Conservation (phyloP, 2,113 vertebrate genomes). For the Notothenia rossii region DNA sequence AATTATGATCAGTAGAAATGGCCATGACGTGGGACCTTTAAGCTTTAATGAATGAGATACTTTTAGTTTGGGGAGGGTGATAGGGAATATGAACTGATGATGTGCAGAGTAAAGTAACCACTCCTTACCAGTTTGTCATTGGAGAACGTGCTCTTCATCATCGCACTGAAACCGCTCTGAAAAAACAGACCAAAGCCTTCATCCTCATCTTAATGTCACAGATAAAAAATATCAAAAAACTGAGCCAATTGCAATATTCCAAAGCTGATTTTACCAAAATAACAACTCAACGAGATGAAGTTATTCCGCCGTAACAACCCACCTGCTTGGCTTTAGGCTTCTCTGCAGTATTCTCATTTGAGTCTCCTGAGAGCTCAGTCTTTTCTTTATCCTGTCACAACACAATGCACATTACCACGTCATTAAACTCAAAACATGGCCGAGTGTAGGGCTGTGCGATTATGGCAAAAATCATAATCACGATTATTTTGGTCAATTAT, state of each 20-base stretch:
- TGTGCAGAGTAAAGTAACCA: background rate
- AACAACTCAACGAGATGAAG: no score
- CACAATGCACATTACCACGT: background rate
- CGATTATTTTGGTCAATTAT: no score
- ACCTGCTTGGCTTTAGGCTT: slow-evolving; percentile 68
- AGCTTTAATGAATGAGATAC: no score
- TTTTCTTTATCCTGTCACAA: slow-evolving; percentile 57
- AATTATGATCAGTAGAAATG: no score
- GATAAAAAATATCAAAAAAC: background rate
- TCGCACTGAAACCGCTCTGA: slow-evolving; percentile 59
- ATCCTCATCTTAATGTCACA: background rate
- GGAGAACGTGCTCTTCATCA: slow-evolving; percentile 62
- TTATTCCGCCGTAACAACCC: background rate
- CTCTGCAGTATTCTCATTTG: slow-evolving; percentile 32
- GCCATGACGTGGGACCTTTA: no score
- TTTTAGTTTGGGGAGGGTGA: background rate
- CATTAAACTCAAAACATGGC: background rate
- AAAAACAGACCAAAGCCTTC: background rate
- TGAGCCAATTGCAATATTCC: background rate
- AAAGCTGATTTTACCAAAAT: no score
- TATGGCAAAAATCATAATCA: no score
- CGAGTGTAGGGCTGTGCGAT: background rate
- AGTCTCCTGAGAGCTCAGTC: slow-evolving; percentile 35
- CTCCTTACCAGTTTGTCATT: slow-evolving; percentile 47
- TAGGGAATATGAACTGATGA: background rate